phyloP scores from a whole-genome alignment of 2,888 invertebrate genomes.

The Pycnomerus fuliginosus region DNA sequence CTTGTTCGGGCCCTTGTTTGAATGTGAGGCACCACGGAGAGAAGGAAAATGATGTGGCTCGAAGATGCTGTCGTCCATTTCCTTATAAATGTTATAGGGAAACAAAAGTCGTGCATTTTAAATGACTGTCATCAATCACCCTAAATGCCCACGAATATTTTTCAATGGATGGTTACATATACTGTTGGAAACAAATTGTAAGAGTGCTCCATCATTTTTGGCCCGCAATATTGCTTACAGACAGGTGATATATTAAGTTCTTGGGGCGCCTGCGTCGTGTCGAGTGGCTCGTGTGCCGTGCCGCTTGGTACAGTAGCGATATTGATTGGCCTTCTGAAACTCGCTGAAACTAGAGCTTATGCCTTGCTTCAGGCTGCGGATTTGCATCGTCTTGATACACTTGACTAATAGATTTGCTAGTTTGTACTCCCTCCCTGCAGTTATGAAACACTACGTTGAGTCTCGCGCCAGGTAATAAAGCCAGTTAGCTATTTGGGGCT shows the following conservation, averaged over 20 bases:
- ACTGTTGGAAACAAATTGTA: conserved; percentile 37
- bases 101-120: conserved; percentile 40
- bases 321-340: conserved; percentile 32
- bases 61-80: conserved; percentile 18
- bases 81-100: conserved; percentile 25
- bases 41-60: conserved; percentile 29
- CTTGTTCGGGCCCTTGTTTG: conserved; percentile 37
- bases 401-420: conserved; percentile 13
- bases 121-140: conserved; percentile 39
- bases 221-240: conserved; percentile 37
- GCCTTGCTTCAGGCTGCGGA: conserved; percentile 19
- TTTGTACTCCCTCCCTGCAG: conserved; percentile 9
- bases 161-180: conserved; percentile 36
- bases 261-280: conserved; percentile 24
- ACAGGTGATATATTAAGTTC: conserved; percentile 39
- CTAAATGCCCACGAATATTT: conserved; percentile 35
- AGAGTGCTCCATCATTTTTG: conserved; percentile 37
- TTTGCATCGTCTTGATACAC: conserved; percentile 12
- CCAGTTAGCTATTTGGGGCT: too few species aligned
- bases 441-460: conserved; percentile 7
- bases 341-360: conserved; percentile 20
- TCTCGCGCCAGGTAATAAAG: too few species aligned
- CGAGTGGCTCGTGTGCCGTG: conserved; percentile 20
- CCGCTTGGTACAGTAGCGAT: conserved; percentile 33
- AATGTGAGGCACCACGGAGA: conserved; percentile 28